Conservation (phyloP, 92 coral and sea anemone species). For the Pocillopora grandis region DNA sequence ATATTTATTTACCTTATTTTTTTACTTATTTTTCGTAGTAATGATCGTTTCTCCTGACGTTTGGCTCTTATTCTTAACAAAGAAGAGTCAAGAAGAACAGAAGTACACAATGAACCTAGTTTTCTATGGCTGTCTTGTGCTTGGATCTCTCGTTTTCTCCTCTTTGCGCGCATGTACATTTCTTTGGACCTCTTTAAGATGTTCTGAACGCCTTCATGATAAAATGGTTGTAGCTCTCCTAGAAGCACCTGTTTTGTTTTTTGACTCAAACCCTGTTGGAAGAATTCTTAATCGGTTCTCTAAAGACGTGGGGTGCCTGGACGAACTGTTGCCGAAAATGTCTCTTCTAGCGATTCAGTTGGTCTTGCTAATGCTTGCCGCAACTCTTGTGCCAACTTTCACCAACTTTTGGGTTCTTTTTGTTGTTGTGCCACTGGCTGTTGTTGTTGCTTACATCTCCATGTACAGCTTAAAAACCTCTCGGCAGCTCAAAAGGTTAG, state of each 20-base stretch:
- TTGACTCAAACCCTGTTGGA: no score
- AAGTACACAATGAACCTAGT: neutral
- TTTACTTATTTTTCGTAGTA: neutral
- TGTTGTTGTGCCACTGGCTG: neutral
- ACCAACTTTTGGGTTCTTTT: neutral
- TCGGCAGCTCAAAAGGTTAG: neutral
- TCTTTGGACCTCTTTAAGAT: no score
- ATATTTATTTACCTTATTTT: no score
- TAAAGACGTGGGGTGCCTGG: no score
- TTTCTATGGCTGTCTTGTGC: neutral
- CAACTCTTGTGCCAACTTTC: neutral
- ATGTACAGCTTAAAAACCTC: neutral
- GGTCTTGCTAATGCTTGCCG: neutral
- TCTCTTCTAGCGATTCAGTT: neutral
- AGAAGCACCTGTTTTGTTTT: no score
- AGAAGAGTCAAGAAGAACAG: conserved; percentile 2
- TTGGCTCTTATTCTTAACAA: neutral
- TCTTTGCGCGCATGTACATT: neutral
- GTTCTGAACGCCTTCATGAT: no score
- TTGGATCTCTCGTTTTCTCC: neutral
- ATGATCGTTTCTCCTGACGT: neutral
- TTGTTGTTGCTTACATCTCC: neutral
- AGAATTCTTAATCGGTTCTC: no score
- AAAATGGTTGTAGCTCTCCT: no score
- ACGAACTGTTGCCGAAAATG: neutral